Base-by-base conservation (phyloP, 2,888 invertebrate genomes). In the Clostera curtula region DNA sequence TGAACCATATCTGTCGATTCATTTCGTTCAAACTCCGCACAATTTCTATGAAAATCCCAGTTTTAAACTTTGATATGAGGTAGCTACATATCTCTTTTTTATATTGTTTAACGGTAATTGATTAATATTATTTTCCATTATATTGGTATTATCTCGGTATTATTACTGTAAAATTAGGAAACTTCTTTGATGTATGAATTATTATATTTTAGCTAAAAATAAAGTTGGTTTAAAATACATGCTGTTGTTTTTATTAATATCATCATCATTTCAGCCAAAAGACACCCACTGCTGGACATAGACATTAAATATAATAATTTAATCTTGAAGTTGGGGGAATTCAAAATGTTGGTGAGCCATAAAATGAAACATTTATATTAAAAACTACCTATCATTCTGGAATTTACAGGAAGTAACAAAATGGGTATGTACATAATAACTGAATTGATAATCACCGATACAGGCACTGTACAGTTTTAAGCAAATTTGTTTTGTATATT, bases 201-300 rank as follows among this genome's bases (percentile, higher is more conserved):
- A 82, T 80, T 82, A 83, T 82, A 82, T 83, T 82, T 82, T 83
- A 83, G 83, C 82, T 83, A 83, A 80, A 80, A 82, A 82, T 82
- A 83, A 82, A 83, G 82, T 83, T 82, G 82, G 79, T 83, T 82
- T 83, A 79, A 82, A 79, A 74, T 68, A 73, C 41, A 38, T 33
- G 53, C 14, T 43, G 16, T 29, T 58, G 58, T 68, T 74, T 73
- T 43, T 72, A 72, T 70, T 58, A n/a, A n/a, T n/a, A n/a, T n/a
- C n/a, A n/a, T n/a, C n/a, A n/a, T n/a, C n/a, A n/a, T n/a, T n/a
- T n/a, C n/a, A n/a, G n/a, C n/a, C n/a, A n/a, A n/a, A n/a, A n/a
- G n/a, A n/a, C n/a, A n/a, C n/a, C n/a, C n/a, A n/a, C n/a, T n/a
- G n/a, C n/a, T n/a, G n/a, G n/a, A n/a, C n/a, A n/a, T n/a, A n/a